phyloP scores from a whole-genome alignment of 2,113 vertebrate species.

The Podarcis raffonei region DNA sequence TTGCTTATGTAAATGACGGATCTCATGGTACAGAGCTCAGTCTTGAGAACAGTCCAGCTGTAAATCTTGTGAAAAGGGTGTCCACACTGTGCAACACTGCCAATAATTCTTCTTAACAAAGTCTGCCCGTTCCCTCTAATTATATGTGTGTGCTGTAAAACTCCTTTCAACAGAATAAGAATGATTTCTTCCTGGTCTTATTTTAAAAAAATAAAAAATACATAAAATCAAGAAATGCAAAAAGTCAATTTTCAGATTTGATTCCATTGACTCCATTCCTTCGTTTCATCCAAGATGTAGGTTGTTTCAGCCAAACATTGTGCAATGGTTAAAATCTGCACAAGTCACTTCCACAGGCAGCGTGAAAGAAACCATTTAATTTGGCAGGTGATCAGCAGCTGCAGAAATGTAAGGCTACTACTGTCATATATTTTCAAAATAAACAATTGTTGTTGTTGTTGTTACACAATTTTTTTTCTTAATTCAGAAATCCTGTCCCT shows the following conservation, averaged over 20 bases:
- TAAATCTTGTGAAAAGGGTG: conserved; percentile 38
- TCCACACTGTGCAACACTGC: conserved; percentile 49
- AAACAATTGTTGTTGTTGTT: neutral
- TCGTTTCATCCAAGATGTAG: neutral
- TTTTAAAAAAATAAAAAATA: too few relatives aligned
- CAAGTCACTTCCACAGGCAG: neutral
- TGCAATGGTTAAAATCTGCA: neutral
- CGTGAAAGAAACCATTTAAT: neutral
- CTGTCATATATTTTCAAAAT: neutral
- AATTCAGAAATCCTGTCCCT: neutral
- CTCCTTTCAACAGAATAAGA: neutral
- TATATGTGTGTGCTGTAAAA: conserved; percentile 24
- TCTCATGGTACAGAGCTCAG: conserved; percentile 55
- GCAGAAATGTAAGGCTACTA: neutral
- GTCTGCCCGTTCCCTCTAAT: conserved; percentile 7
- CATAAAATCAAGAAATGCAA: neutral
- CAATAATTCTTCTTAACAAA: conserved; percentile 55
- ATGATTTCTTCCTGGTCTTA: neutral
- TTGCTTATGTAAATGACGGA: conserved; percentile 35
- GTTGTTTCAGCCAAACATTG: neutral
- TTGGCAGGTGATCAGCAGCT: neutral
- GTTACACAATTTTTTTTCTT: neutral
- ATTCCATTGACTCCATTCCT: neutral
- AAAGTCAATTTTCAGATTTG: neutral
- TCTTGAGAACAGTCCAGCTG: conserved; percentile 40